A percentile compares a stretch with the other conserved stretches of the same genome.
Evolutionary conservation across 2,888 invertebrate species (phyloP).

Genomic region (Pogonocherus hispidulus): DNA sequence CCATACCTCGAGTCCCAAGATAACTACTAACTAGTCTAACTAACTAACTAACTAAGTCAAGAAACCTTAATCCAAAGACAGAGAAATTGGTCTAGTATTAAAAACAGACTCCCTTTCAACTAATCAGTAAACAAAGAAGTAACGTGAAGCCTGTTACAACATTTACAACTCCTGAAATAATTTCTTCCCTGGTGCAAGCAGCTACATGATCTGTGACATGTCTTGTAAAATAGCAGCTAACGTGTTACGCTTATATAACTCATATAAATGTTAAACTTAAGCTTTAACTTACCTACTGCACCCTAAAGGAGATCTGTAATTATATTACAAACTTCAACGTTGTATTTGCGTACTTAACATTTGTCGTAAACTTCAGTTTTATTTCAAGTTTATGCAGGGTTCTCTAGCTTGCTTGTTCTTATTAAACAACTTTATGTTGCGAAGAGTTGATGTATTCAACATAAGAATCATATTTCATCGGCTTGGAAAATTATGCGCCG

Average conservation of each 20-base stretch:
- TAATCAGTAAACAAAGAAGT: no score
- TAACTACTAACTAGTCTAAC: no score
- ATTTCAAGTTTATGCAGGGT: not conserved
- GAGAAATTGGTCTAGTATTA: no score
- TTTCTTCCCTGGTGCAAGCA: no score
- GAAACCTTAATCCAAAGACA: no score
- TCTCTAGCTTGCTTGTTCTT: slow-evolving; percentile 16
- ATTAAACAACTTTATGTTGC: slow-evolving; percentile 10
- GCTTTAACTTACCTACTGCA: not conserved
- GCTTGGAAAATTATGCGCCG: slow-evolving; percentile 42
- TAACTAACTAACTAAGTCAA: no score
- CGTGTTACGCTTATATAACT: not conserved
- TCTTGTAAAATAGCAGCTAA: not conserved
- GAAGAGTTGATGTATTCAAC: slow-evolving; percentile 23
- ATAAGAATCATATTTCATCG: slow-evolving; percentile 37
- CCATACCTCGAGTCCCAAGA: no score
- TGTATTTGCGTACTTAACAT: slow-evolving; percentile 3
- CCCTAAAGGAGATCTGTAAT: not conserved
- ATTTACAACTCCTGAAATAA: no score
- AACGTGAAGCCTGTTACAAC: no score
- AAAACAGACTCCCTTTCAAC: no score
- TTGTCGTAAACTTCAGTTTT: slow-evolving; percentile 2
- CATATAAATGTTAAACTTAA: not conserved
- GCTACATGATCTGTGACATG: no score
- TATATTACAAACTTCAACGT: not conserved